Base-by-base conservation (phyloP, 2,888 invertebrate species). In the Fragum whitleyi region DNA sequence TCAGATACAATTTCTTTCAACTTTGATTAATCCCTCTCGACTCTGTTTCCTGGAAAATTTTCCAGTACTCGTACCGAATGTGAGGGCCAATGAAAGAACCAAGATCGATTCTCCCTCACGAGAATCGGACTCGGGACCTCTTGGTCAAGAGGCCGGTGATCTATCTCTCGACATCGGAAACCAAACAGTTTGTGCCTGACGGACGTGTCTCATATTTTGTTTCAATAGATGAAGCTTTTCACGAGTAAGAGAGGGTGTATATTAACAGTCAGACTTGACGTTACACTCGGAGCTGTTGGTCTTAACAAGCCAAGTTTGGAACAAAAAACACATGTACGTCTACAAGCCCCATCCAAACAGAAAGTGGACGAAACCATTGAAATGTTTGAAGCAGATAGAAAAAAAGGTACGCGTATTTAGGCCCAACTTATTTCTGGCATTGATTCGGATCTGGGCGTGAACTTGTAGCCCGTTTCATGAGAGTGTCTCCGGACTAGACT, bases 251-350 rank as follows among this genome's bases (percentile, higher is more conserved):
- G 23, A 21, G 29, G 51, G 6, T 70, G 72, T 36, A 53, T 47
- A n/a, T 26, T 81, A 26, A 32, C 29, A 0, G 16, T 79, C 39
- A 51, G 36, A 7, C 55, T 79, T 23, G 76, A 76, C 14, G 36
- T 82, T 1, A 73, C 62, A n/a, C 28, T 82, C 5, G 82, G 76
- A n/a, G 79, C 79, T 5, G 57, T 79, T 21, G 79, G 76, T 0
- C 73, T 82, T 2, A 32, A 69, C 59, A 76, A 39, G 21, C 29
- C 68, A 6, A 55, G 57, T 32, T 42, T 65, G 19, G 53, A 75
- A 9, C 67, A 61, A 2, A 76, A 53, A 28, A 28, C 79, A 7
- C 76, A 76, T 36, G 26, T 57, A 6, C 67, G 82, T 28, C 57
- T 82, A 55, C 78, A 78, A 39, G 53, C 55, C 19, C 72, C 70